Evolutionary conservation across 2,888 invertebrate species (phyloP).

Genomic region (Sipha maydis): DNA sequence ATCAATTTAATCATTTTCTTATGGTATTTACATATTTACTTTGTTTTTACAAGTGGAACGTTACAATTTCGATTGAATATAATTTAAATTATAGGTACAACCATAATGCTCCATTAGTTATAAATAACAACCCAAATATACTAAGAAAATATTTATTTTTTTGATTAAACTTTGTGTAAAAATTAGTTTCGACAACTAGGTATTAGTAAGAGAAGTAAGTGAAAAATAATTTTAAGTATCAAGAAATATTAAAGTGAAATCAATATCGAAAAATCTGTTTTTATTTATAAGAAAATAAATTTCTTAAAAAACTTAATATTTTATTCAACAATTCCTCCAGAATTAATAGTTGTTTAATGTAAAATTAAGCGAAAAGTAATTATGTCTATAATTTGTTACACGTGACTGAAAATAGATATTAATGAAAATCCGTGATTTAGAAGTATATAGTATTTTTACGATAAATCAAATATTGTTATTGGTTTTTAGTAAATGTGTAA

Average conservation of each 20-base stretch:
- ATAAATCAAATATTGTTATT: background rate
- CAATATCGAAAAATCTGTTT: background rate
- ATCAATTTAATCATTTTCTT: slow-evolving; percentile 9
- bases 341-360: background rate
- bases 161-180: too few species aligned
- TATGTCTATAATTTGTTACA: background rate
- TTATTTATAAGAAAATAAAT: background rate
- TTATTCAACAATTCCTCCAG: background rate
- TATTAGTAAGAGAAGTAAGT: too few species aligned
- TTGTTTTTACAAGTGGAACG: background rate
- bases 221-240: background rate
- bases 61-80: slow-evolving; percentile 17
- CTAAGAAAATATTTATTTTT: too few species aligned
- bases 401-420: background rate
- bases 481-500: too few species aligned
- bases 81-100: slow-evolving; percentile 34
- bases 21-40: background rate
- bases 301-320: background rate
- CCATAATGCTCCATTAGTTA: slow-evolving; percentile 7
- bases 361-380: background rate
- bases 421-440: background rate
- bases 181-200: too few species aligned
- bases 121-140: too few species aligned
- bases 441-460: background rate
- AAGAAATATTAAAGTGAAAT: background rate